Percentiles rank a stretch among this genome's conserved stretches.
phyloP scores from a whole-genome alignment of 2,888 invertebrate genomes.

The Osmoderma eremita region DNA sequence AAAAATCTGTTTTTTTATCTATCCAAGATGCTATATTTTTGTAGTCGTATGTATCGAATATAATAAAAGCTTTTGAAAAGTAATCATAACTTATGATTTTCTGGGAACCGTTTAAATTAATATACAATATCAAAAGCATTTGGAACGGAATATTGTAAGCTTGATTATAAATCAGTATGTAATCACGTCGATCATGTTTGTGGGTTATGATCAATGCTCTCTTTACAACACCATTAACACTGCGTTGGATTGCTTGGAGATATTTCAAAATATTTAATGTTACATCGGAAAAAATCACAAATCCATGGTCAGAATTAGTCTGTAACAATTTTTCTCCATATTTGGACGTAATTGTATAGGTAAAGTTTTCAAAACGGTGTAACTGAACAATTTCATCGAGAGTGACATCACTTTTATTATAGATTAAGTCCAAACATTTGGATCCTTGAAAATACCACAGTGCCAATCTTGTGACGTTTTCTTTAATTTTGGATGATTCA shows the following conservation, averaged over 20 bases:
- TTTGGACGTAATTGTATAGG: not conserved
- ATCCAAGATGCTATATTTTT: not conserved
- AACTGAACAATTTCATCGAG: not conserved
- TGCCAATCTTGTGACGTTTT: not conserved
- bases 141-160: slow-evolving; percentile 3
- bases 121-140: not conserved
- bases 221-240: not conserved
- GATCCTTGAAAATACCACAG: not conserved
- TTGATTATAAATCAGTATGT: not conserved
- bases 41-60: not conserved
- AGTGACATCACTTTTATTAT: not conserved
- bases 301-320: not conserved
- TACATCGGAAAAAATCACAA: not conserved
- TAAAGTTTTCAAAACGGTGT: not conserved
- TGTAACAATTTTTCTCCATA: too few species aligned
- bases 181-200: slow-evolving; percentile 5
- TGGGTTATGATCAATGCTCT: not conserved
- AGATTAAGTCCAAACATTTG: not conserved
- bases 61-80: not conserved
- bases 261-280: not conserved
- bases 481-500: not conserved
- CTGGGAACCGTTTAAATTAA: not conserved
- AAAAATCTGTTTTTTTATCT: not conserved
- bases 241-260: not conserved
- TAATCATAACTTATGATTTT: not conserved